A percentile compares a stretch with the other conserved stretches of the same genome.
Evolutionary conservation across 1,140 invertebrate species (phyloP).

Genomic region (Odontomachus brunneus): DNA sequence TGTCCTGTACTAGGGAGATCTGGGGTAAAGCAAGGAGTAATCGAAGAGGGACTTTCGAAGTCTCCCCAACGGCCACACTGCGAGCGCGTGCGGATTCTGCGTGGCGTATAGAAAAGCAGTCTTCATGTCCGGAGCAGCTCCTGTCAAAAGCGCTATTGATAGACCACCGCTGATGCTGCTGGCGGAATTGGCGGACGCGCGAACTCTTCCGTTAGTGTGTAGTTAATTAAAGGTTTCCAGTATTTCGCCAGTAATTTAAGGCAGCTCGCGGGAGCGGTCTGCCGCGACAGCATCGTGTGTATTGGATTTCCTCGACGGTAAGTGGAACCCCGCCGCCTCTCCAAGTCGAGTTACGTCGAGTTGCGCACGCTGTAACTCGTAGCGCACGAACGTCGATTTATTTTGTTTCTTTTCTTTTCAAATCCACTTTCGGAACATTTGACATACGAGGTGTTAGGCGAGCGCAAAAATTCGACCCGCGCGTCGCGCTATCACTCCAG

Average conservation of each 20-base stretch:
- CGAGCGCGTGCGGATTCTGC: neutral
- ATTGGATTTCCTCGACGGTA: slow-evolving; percentile 6
- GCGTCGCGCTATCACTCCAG: no score
- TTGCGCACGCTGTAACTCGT: neutral
- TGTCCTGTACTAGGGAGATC: neutral
- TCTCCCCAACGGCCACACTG: neutral
- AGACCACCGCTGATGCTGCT: slow-evolving; percentile 30
- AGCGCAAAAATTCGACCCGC: neutral
- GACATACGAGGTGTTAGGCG: no score
- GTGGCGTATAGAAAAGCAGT: neutral
- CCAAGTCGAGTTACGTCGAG: neutral
- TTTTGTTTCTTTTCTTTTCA: neutral
- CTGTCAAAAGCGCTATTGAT: slow-evolving; percentile 28
- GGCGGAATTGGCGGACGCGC: neutral
- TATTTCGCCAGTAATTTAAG: neutral
- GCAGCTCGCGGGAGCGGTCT: neutral
- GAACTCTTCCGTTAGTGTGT: neutral
- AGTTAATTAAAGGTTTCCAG: neutral
- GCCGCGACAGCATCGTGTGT: neutral
- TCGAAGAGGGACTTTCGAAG: neutral
- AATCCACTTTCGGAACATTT: no score
- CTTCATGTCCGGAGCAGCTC: neutral
- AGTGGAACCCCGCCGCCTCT: neutral
- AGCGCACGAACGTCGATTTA: neutral
- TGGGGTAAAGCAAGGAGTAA: neutral